These are phyloP conservation scores for Xestobium rufovillosum DNA, from an alignment of 2,888 invertebrate genomes.

Conservation along the genomic window DNA sequence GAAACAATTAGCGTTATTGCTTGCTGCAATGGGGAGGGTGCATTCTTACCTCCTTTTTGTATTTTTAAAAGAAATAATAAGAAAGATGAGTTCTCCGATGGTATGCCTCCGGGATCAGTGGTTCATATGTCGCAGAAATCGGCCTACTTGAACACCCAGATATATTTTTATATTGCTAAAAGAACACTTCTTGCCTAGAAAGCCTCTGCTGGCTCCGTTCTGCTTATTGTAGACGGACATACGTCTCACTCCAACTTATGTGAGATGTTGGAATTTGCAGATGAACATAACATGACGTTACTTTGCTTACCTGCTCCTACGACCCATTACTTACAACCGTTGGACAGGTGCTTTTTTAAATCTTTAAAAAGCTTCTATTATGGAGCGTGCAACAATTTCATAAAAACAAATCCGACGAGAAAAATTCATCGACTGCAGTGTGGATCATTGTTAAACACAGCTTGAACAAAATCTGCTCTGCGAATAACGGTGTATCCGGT, in stretches of 20 bases:
- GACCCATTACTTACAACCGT: conserved; percentile 23
- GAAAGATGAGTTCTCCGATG: conserved; percentile 11
- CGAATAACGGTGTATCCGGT: conserved; percentile 15
- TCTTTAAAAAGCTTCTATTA: conserved; percentile 9
- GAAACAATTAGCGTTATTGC: conserved; percentile 31
- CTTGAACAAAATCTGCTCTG: too few species aligned
- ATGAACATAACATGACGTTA: conserved; percentile 8
- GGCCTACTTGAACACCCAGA: conserved; percentile 8
- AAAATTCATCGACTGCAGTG: too few species aligned
- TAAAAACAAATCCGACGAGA: too few species aligned
- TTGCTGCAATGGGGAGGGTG: too few species aligned
- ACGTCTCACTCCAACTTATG: conserved; percentile 8
- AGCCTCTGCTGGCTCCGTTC: conserved; percentile 6
- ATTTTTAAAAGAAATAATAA: conserved; percentile 19
- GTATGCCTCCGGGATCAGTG: conserved; percentile 19
- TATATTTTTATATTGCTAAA: too few species aligned
- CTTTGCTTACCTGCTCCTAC: conserved; percentile 13
- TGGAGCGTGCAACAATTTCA: too few species aligned
- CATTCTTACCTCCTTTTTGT: conserved; percentile 27
- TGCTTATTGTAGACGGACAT: conserved; percentile 8
- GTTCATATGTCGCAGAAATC: conserved; percentile 9
- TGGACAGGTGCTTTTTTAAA: conserved; percentile 14
- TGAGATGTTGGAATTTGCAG: conserved; percentile 7
- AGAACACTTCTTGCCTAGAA: conserved; percentile 6
- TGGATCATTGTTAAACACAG: conserved; percentile 7